Percentiles rank a stretch among this genome's conserved stretches.
phyloP scores from a whole-genome alignment of 2,888 invertebrate species.

The Melanargia galathea region DNA sequence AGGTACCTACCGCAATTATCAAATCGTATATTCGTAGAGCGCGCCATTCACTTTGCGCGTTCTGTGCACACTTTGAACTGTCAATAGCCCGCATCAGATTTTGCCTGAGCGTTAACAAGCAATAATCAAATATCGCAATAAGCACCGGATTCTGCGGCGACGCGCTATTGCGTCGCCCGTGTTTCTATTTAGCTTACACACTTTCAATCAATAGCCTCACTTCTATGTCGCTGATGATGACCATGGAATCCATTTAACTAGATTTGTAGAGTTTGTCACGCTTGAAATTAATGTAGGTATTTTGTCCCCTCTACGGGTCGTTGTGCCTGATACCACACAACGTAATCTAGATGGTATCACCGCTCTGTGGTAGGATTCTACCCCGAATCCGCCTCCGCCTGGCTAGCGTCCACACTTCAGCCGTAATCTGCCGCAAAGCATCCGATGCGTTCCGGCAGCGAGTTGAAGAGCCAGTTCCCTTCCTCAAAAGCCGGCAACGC shows the following conservation, averaged over 20 bases:
- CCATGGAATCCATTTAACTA: slow-evolving; percentile 7
- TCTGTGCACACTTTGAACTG: slow-evolving; percentile 21
- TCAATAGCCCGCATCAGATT: slow-evolving; percentile 32
- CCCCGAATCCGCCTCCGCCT: too few species aligned
- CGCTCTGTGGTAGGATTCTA: too few species aligned
- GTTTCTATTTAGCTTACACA: slow-evolving; percentile 42
- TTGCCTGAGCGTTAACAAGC: slow-evolving; percentile 40
- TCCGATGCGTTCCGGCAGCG: too few species aligned
- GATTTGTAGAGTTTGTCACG: slow-evolving; percentile 2
- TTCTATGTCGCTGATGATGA: slow-evolving; percentile 27
- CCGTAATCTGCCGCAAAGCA: too few species aligned
- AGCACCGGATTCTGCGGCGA: slow-evolving; percentile 36
- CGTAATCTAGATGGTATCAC: too few species aligned
- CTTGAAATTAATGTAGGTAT: neutral
- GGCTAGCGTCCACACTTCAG: too few species aligned
- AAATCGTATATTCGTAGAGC: neutral
- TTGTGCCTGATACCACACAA: too few species aligned
- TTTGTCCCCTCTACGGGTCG: too few species aligned
- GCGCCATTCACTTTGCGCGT: too few species aligned
- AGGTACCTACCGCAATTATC: too few species aligned
- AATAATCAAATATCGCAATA: slow-evolving; percentile 44
- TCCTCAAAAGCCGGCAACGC: too few species aligned
- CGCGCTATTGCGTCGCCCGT: slow-evolving; percentile 37
- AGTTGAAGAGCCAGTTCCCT: too few species aligned
- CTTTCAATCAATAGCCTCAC: slow-evolving; percentile 40